Evolutionary conservation across 2,888 invertebrate species (phyloP).

Genomic region (Drosophila pseudotalamancana): DNA sequence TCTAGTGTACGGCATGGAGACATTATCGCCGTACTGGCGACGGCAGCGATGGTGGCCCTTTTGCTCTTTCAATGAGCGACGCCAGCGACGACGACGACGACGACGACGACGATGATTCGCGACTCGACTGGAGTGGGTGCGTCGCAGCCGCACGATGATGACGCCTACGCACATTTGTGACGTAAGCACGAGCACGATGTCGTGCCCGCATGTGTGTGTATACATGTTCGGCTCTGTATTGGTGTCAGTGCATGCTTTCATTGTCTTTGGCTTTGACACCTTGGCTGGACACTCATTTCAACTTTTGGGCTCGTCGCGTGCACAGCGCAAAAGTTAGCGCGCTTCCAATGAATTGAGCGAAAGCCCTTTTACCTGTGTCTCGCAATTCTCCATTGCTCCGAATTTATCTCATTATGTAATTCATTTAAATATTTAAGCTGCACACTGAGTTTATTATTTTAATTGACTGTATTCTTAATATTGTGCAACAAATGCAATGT

Average conservation of each 20-base stretch:
- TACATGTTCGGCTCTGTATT: conserved; percentile 7
- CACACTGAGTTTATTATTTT: too few species aligned
- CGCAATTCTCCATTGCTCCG: background rate
- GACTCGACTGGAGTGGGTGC: conserved; percentile 76
- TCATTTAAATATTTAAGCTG: background rate
- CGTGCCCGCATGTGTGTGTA: conserved; percentile 34
- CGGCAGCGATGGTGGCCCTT: conserved; percentile 26
- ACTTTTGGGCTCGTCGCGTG: conserved; percentile 63
- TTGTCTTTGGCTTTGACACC: conserved; percentile 68
- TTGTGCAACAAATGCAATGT: too few species aligned
- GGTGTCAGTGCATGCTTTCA: conserved; percentile 44
- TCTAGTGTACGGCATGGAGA: conserved; percentile 51
- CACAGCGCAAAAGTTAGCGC: conserved; percentile 22
- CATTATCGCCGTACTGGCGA: conserved; percentile 53
- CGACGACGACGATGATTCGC: conserved; percentile 10
- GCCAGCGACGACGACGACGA: conserved; percentile 8
- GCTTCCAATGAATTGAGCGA: conserved; percentile 1
- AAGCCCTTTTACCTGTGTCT: background rate
- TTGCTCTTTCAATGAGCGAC: conserved; percentile 39
- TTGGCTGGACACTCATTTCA: conserved; percentile 62
- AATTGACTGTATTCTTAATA: too few species aligned
- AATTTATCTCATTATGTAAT: conserved; percentile 5
- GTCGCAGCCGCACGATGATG: conserved; percentile 82
- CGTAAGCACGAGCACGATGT: conserved; percentile 79
- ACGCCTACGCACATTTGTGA: conserved; percentile 84